Evolutionary conservation across 2,888 invertebrate species (phyloP).

Genomic region (Phaonia tiefii): DNA sequence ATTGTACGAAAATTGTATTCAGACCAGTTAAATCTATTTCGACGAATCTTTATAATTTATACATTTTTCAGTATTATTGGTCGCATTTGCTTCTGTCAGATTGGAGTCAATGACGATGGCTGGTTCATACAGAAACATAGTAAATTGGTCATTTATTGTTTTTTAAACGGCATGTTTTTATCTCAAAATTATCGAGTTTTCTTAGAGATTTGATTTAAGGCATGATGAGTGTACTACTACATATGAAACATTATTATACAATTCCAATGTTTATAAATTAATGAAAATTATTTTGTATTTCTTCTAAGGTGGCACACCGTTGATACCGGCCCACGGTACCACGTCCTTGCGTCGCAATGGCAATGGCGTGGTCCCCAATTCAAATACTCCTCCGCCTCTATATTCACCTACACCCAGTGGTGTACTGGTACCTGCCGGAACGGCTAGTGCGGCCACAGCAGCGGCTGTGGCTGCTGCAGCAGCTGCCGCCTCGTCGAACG

Average conservation of each 20-base stretch:
- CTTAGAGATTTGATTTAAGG: constrained; percentile 35
- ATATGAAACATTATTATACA: too few species aligned
- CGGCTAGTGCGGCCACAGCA: constrained; percentile 51
- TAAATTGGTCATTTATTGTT: background rate
- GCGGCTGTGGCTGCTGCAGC: constrained; percentile 73
- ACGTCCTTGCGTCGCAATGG: constrained; percentile 72
- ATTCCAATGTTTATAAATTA: constrained; percentile 22
- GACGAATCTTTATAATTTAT: too few species aligned
- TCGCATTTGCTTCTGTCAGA: too few species aligned
- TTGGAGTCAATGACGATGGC: background rate
- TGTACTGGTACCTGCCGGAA: constrained; percentile 58
- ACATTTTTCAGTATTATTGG: too few species aligned
- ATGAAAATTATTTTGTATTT: constrained; percentile 58
- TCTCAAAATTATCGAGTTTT: constrained; percentile 12
- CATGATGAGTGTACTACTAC: constrained; percentile 57
- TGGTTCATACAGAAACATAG: background rate
- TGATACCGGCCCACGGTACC: constrained; percentile 78
- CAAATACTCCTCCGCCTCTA: constrained; percentile 62
- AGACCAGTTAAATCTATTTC: too few species aligned
- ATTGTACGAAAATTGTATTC: too few species aligned
- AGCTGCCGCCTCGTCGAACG: constrained; percentile 60
- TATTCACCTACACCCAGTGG: constrained; percentile 64
- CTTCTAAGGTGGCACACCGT: constrained; percentile 82
- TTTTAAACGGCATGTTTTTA: constrained; percentile 32
- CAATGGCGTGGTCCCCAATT: constrained; percentile 62